Percentiles rank a stretch among this genome's conserved stretches.
Conservation (phyloP, 2,113 vertebrate genomes). For the Centropus bengalensis region DNA sequence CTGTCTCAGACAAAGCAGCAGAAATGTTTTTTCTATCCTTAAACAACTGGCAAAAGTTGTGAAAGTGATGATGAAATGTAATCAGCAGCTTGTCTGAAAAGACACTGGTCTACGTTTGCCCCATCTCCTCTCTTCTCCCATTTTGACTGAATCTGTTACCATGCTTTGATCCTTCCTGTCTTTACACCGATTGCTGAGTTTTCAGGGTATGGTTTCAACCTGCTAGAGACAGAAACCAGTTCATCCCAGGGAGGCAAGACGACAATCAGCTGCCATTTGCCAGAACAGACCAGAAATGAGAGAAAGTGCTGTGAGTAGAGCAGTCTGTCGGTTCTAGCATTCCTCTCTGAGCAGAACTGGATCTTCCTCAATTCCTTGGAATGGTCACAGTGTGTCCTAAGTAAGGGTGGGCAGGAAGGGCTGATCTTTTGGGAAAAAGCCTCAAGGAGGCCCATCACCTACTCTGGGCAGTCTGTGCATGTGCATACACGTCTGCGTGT, state of each 20-base stretch:
- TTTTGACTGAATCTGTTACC: not conserved
- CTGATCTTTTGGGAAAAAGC: not conserved
- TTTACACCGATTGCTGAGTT: not conserved
- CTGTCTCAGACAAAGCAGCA: not conserved
- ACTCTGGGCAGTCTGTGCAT: not conserved
- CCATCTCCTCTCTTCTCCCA: not conserved
- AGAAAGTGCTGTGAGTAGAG: not conserved
- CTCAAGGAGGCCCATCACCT: not conserved
- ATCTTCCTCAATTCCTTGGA: not conserved
- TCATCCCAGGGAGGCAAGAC: not conserved
- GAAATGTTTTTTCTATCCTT: not conserved
- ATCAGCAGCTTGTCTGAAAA: not conserved
- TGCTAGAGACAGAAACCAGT: not conserved
- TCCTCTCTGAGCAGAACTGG: not conserved
- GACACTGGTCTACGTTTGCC: not conserved
- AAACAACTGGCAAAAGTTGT: not conserved
- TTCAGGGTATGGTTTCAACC: not conserved
- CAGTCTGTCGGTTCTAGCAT: not conserved
- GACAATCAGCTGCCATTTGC: not conserved
- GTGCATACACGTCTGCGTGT: not conserved
- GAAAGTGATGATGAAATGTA: not conserved
- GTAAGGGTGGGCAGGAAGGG: not conserved
- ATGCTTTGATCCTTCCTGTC: not conserved
- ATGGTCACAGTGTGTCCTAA: not conserved
- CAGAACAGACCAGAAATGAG: not conserved